These are phyloP conservation scores for Lerista edwardsae DNA, from an alignment of 2,797 vertebrate genomes.

Conservation along the genomic window DNA sequence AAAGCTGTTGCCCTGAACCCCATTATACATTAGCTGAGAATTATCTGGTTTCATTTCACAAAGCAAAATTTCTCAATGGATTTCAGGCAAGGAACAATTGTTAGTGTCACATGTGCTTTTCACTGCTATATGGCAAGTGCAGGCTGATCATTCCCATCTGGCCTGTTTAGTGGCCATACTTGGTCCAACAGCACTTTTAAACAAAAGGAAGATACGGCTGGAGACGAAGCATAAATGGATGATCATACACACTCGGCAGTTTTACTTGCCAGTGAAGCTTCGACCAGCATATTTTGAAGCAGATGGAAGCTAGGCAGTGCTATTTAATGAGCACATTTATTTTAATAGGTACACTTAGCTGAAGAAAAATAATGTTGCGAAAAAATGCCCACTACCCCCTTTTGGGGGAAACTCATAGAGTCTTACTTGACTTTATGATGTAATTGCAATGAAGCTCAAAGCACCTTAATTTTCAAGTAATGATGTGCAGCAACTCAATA, in stretches of 20 bases:
- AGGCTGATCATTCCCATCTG: not conserved
- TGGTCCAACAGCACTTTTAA: not conserved
- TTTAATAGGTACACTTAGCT: constrained; percentile 19
- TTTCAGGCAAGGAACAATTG: not conserved
- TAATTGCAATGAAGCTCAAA: constrained; percentile 38
- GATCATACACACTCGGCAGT: not conserved
- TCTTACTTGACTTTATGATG: constrained; percentile 9
- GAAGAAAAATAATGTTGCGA: constrained; percentile 20
- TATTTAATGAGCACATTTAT: constrained; percentile 19
- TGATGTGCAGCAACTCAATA: constrained; percentile 30
- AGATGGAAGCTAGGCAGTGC: constrained; percentile 20
- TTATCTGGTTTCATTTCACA: not conserved
- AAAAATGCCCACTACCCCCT: constrained; percentile 5
- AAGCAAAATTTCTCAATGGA: not conserved
- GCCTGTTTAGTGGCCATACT: not conserved
- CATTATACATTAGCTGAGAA: not conserved
- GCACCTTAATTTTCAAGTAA: constrained; percentile 43
- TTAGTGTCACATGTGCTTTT: not conserved
- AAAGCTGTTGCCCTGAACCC: not conserved
- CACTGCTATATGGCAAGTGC: not conserved
- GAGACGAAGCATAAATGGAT: not conserved
- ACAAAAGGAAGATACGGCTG: not conserved
- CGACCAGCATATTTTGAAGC: constrained; percentile 9
- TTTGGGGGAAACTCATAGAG: constrained; percentile 27
- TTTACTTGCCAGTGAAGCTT: not conserved